Conservation (phyloP, 2,113 vertebrate genomes). For the Balaenoptera acutorostrata region DNA sequence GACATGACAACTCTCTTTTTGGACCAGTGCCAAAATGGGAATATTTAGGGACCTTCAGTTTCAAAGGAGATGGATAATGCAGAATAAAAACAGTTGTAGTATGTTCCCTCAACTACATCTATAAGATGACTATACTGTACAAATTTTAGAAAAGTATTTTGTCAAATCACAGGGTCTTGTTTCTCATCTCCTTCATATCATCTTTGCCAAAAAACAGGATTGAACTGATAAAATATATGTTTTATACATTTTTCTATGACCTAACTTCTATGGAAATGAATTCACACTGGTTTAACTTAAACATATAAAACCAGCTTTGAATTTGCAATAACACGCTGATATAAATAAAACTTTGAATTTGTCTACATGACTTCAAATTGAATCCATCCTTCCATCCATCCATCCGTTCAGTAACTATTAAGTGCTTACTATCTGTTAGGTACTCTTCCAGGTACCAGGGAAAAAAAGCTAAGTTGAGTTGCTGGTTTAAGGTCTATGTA, state of each 20-base stretch:
- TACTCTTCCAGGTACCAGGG: background rate
- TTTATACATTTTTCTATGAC: background rate
- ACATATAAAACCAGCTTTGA: background rate
- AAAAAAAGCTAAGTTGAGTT: background rate
- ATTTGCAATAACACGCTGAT: background rate
- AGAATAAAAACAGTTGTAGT: background rate
- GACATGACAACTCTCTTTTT: background rate
- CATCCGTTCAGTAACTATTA: background rate
- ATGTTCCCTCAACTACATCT: background rate
- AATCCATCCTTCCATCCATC: background rate
- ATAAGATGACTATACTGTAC: background rate
- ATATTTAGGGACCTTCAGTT: background rate
- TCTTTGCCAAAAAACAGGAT: background rate
- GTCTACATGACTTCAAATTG: background rate
- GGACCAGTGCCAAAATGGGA: background rate
- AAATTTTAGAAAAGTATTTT: background rate
- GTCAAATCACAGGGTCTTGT: background rate
- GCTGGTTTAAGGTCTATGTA: background rate
- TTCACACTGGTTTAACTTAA: background rate
- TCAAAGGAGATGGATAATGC: background rate
- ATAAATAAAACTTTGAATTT: constrained; percentile 1
- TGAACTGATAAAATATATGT: background rate
- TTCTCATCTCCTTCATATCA: background rate
- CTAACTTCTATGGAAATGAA: background rate
- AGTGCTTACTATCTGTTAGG: background rate